Evolutionary conservation across 2,797 vertebrate genomes (phyloP), one percentile per base, ranked within the genome.

Genomic region (Argentina silus): DNA sequence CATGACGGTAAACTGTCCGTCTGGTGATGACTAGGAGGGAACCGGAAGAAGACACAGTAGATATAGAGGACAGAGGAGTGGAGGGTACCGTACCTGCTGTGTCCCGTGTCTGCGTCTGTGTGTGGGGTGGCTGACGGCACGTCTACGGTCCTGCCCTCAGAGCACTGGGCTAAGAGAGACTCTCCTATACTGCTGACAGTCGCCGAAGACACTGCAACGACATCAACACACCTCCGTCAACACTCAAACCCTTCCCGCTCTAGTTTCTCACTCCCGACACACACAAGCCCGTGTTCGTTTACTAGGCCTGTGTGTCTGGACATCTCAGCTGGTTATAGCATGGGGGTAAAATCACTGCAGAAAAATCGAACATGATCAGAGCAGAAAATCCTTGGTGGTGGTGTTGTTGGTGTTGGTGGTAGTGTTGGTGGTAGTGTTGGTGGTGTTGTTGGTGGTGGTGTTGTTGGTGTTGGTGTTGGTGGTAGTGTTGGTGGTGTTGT

Each of bases 181-280:
- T 95, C 93, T 17, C 90, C 91, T 86, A 94, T 89, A 79, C 92
- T 93, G 90, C 87, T 92, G 77, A 93, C 88, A 84, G 92, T 91
- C 76, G 92, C 91, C 74, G 94, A 65, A 21, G 86, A 93, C 91
- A 50, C 64, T 88, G 27, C 91, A 93, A 88, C 74, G 74, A 61
- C 47, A 70, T 65, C 36, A 11, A 44, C 51, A 61, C n/a, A 27
- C 19, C 36, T 61, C 17, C 43, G 44, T 43, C 8, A 17, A 12
- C 4, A n/a, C 42, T 17, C 15, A 8, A 15, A 9, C 42, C 63
- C 19, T 44, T 3, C 6, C 19, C 19, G 3, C 43, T 8, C 45
- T 48, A 45, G 45, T 8, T 10, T 66, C 45, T 44, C 61, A 44
- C 27, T 36, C 27, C 27, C 4, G 9, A 23, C 19, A 48, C 19